Percentiles rank a stretch among this genome's conserved stretches.
Evolutionary conservation across 1,140 invertebrate genomes (phyloP).

Genomic region (Drosophila rhopaloa): DNA sequence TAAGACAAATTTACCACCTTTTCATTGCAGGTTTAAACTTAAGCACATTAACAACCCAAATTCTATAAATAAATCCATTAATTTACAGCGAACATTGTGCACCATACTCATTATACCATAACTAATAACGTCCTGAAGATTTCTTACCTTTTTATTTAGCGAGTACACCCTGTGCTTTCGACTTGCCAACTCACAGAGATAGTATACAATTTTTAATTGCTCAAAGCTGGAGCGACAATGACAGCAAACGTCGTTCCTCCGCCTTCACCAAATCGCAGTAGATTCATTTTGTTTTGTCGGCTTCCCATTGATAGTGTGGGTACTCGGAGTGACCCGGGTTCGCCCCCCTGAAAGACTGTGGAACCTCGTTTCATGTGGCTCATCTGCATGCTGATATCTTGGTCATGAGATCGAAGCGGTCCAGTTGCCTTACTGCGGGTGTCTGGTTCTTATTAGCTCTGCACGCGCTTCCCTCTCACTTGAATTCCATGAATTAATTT

Average conservation of each 20-base stretch:
- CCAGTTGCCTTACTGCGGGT: conserved; percentile 68
- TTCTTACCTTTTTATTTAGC: background rate
- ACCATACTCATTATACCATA: no score
- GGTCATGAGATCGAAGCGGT: conserved; percentile 60
- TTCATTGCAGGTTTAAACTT: no score
- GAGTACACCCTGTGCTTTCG: conserved; percentile 20
- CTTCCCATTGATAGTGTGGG: conserved; percentile 68
- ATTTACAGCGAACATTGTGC: no score
- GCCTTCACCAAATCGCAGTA: conserved; percentile 66
- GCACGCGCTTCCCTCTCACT: conserved; percentile 54
- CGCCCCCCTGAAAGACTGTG: background rate
- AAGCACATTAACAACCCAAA: no score
- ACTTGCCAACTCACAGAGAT: conserved; percentile 41
- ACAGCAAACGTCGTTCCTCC: conserved; percentile 18
- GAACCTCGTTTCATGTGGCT: conserved; percentile 59
- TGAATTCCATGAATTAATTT: conserved; percentile 83
- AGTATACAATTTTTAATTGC: conserved; percentile 70
- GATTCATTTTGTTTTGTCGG: conserved; percentile 72
- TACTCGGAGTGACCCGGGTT: conserved; percentile 40
- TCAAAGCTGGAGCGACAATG: conserved; percentile 75
- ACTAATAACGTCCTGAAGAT: no score
- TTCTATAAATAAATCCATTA: no score
- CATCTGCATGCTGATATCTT: conserved; percentile 79
- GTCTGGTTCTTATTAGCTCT: conserved; percentile 81
- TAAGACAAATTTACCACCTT: no score